These are phyloP conservation scores for Nanger granti DNA, from an alignment of 2,113 vertebrate species.

Conservation along the genomic window DNA sequence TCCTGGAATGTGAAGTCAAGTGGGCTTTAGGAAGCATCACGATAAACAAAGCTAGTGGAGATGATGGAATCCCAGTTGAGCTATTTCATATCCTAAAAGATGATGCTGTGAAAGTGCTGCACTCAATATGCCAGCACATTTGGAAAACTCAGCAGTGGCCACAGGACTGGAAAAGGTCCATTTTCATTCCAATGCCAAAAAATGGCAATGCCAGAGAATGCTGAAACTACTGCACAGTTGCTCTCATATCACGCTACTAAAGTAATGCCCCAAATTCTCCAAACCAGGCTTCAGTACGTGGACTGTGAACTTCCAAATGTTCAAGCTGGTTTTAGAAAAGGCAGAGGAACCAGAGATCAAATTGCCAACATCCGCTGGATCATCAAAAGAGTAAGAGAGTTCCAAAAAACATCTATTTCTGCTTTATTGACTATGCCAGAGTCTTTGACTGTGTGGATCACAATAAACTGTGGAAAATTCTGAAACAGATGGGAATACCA, in stretches of 20 bases:
- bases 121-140: not conserved
- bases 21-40: not conserved
- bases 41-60: not conserved
- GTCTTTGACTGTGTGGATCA: not conserved
- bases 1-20: not conserved
- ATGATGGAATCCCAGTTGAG: not conserved
- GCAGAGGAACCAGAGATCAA: not conserved
- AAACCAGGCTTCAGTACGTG: not conserved
- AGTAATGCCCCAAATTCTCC: not conserved
- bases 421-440: not conserved
- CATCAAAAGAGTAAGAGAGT: not conserved
- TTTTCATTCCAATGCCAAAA: not conserved
- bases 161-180: not conserved
- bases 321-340: not conserved
- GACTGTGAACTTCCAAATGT: not conserved
- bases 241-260: accelerated
- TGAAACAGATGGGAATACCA: not conserved
- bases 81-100: not conserved
- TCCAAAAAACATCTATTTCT: not conserved
- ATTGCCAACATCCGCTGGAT: accelerated
- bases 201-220: not conserved
- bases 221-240: accelerated
- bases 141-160: not conserved
- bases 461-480: not conserved
- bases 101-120: not conserved